A percentile compares a stretch with the other conserved stretches of the same genome.
Conservation (phyloP, 2,888 invertebrate species). For the Drosophila greeni region DNA sequence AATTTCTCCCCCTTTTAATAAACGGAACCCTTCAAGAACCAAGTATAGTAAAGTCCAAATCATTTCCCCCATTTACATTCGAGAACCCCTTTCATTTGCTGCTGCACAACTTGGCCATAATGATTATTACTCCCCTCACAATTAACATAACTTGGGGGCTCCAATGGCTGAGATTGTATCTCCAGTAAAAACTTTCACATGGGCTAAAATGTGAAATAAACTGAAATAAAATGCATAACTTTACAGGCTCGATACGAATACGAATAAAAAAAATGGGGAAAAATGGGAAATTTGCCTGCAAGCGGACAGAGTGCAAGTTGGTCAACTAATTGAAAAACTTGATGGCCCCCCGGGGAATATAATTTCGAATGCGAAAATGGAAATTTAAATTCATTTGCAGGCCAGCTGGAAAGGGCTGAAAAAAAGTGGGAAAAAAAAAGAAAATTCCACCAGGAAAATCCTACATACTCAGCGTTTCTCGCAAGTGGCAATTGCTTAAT, state of each 20-base stretch:
- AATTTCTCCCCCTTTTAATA: background rate
- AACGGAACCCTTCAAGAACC: background rate
- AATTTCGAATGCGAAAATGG: conserved; percentile 22
- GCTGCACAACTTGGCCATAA: background rate
- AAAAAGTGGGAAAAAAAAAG: background rate
- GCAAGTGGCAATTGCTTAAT: conserved; percentile 42
- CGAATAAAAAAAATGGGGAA: background rate
- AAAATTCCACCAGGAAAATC: conserved; percentile 21
- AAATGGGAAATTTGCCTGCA: conserved; percentile 32
- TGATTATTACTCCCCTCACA: conserved; percentile 20
- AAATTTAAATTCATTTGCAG: conserved; percentile 62
- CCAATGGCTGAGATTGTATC: conserved; percentile 14
- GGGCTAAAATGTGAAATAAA: conserved; percentile 15
- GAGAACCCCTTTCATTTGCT: conserved; percentile 2
- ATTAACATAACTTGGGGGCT: conserved; percentile 29
- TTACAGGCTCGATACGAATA: conserved; percentile 8
- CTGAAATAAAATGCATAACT: conserved; percentile 35
- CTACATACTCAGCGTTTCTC: conserved; percentile 46
- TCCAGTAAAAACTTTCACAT: conserved; percentile 13
- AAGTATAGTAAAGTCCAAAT: background rate
- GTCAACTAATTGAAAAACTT: conserved; percentile 60
- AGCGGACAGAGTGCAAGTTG: conserved; percentile 46
- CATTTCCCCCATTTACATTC: conserved; percentile 4
- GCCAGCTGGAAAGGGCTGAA: conserved; percentile 19
- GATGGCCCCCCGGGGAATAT: conserved; percentile 19